Percentiles rank a stretch among this genome's conserved stretches.
Evolutionary conservation across 2,797 vertebrate species (phyloP).

Genomic region (Takifugu ocellatus): DNA sequence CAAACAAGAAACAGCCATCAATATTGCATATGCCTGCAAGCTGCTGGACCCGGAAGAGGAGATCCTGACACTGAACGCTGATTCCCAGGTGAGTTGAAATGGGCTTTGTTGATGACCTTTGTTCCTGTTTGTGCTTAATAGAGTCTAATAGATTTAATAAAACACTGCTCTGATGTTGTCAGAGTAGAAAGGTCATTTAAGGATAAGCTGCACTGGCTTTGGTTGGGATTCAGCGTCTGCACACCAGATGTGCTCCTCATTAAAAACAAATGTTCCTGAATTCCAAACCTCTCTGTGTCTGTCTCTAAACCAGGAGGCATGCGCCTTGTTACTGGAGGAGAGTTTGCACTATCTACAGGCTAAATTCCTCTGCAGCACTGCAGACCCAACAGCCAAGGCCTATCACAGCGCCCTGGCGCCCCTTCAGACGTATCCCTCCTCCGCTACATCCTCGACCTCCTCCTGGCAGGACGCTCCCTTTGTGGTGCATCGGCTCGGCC

Average conservation of each 20-base stretch:
- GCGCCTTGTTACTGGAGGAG: conserved; percentile 87
- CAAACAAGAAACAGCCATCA: conserved; percentile 97
- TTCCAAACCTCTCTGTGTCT: conserved; percentile 11
- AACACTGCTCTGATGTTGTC: too few species aligned
- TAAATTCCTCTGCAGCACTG: conserved; percentile 75
- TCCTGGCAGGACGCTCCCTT: conserved; percentile 50
- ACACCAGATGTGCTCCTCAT: conserved; percentile 46
- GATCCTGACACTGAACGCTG: conserved; percentile 91
- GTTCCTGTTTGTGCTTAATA: too few species aligned
- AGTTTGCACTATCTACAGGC: conserved; percentile 86
- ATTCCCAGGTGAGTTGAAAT: conserved; percentile 80
- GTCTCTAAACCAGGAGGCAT: conserved; percentile 84
- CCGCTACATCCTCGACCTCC: conserved; percentile 49
- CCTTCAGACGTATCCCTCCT: conserved; percentile 65
- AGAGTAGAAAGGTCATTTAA: conserved; percentile 2
- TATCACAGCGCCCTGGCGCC: conserved; percentile 65
- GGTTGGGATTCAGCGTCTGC: conserved; percentile 26
- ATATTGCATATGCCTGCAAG: conserved; percentile 94
- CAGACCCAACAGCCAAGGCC: conserved; percentile 60
- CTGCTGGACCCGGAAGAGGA: conserved; percentile 94
- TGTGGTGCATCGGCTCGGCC: conserved; percentile 77
- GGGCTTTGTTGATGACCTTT: neutral
- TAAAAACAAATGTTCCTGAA: conserved; percentile 15
- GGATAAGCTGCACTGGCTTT: conserved; percentile 6
- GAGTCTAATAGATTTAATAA: too few species aligned